phyloP scores from a whole-genome alignment of 1,140 invertebrate genomes.

The Drosophila triauraria region DNA sequence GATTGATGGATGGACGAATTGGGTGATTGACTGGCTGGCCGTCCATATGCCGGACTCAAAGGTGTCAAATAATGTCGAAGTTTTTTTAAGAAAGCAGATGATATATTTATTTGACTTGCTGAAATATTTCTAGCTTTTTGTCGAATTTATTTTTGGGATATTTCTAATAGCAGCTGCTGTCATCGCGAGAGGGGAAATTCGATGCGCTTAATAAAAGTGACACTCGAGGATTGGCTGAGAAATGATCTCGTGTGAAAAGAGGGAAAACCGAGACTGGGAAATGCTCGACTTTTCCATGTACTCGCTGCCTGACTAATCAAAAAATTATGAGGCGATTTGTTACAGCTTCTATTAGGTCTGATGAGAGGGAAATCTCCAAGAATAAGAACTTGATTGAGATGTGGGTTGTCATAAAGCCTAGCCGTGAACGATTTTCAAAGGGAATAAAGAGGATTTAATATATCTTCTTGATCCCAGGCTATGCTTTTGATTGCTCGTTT shows the following conservation, averaged over 20 bases:
- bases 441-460: slow-evolving; percentile 6
- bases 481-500: slow-evolving; percentile 26
- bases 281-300: slow-evolving; percentile 17
- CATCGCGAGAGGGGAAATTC: slow-evolving; percentile 57
- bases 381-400: slow-evolving; percentile 61
- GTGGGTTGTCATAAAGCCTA: slow-evolving; percentile 51
- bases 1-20: slow-evolving; percentile 69
- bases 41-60: slow-evolving; percentile 63
- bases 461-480: slow-evolving; percentile 9
- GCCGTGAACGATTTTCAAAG: slow-evolving; percentile 17
- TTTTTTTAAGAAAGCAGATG: slow-evolving; percentile 26
- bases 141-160: slow-evolving; percentile 12
- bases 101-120: slow-evolving; percentile 64
- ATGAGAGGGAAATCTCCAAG: slow-evolving; percentile 28
- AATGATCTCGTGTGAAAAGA: slow-evolving; percentile 4
- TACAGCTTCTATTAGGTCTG: slow-evolving; percentile 43
- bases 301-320: slow-evolving; percentile 68
- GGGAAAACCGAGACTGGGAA: slow-evolving; percentile 13
- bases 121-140: slow-evolving; percentile 56
- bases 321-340: slow-evolving; percentile 75
- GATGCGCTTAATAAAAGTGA: slow-evolving; percentile 79
- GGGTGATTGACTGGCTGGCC: slow-evolving; percentile 48
- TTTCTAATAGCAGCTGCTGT: slow-evolving; percentile 45
- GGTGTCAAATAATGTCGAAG: slow-evolving; percentile 60
- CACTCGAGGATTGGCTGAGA: slow-evolving; percentile 41